Conservation (phyloP, 2,113 vertebrate species). For the Ammodytes marinus region DNA sequence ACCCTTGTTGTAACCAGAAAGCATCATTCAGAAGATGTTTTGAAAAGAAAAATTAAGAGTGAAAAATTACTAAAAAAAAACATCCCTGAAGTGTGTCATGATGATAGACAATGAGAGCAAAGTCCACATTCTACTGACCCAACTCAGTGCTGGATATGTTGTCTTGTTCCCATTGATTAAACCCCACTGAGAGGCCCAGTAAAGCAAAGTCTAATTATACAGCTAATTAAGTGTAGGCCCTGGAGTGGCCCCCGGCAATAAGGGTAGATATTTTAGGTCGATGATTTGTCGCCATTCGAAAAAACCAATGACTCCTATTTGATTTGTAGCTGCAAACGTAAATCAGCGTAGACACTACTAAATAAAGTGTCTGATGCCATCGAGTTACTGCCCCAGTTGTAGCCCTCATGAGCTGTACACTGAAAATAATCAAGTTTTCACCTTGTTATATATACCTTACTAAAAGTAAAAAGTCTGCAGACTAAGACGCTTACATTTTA, state of each 20-base stretch:
- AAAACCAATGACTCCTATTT: slow-evolving; percentile 76
- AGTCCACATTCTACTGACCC: slow-evolving; percentile 54
- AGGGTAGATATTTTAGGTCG: slow-evolving; percentile 81
- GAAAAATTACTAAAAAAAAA: slow-evolving; percentile 34
- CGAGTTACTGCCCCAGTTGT: slow-evolving; percentile 60
- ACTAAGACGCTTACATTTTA: slow-evolving; percentile 5
- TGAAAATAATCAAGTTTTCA: slow-evolving; percentile 58
- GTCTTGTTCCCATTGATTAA: slow-evolving; percentile 80
- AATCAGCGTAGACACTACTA: slow-evolving; percentile 67
- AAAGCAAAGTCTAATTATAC: slow-evolving; percentile 84
- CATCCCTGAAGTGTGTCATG: slow-evolving; percentile 48
- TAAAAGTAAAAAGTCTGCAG: slow-evolving; percentile 15
- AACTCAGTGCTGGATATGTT: slow-evolving; percentile 69
- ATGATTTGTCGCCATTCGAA: slow-evolving; percentile 80
- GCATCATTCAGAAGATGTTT: not conserved
- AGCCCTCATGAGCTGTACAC: slow-evolving; percentile 28
- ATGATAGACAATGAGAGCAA: slow-evolving; percentile 45
- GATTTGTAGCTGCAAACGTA: slow-evolving; percentile 71
- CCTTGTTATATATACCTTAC: slow-evolving; percentile 31
- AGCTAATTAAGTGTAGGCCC: slow-evolving; percentile 80
- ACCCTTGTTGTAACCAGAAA: not conserved
- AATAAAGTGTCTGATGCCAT: slow-evolving; percentile 61
- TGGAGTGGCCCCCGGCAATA: slow-evolving; percentile 67
- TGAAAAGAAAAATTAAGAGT: slow-evolving; percentile 11
- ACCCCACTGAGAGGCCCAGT: slow-evolving; percentile 76